Conservation (phyloP, 2,113 vertebrate species). For the Lophotis ruficrista region DNA sequence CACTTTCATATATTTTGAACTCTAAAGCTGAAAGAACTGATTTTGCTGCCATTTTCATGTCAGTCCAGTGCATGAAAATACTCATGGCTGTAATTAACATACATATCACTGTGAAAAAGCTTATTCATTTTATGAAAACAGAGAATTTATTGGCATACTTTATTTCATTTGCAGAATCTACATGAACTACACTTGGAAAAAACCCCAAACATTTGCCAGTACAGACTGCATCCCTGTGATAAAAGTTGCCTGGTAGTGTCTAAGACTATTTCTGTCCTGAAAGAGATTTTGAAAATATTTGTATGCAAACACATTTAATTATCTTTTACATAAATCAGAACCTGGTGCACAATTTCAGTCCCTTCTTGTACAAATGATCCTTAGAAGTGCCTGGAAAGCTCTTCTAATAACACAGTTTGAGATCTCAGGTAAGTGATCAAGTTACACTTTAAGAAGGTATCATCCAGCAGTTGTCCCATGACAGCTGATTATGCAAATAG, state of each 20-base stretch:
- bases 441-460: background rate
- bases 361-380: background rate
- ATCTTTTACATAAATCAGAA: background rate
- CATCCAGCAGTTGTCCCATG: background rate
- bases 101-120: background rate
- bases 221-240: background rate
- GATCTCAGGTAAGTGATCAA: background rate
- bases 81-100: background rate
- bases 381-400: background rate
- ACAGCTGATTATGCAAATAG: background rate
- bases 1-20: background rate
- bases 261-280: background rate
- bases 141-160: background rate
- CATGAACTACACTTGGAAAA: background rate
- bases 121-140: background rate
- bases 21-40: background rate
- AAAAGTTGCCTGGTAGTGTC: background rate
- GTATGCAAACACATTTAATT: background rate
- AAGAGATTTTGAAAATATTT: background rate
- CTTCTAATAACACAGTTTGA: background rate
- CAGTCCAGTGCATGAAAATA: background rate
- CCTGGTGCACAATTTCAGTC: background rate
- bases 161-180: background rate
- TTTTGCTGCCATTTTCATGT: background rate
- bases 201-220: rapidly evolving